Evolutionary conservation across 2,797 vertebrate genomes (phyloP), one percentile per base, ranked within the genome.

Genomic region (Amblyopsis hoosieri): DNA sequence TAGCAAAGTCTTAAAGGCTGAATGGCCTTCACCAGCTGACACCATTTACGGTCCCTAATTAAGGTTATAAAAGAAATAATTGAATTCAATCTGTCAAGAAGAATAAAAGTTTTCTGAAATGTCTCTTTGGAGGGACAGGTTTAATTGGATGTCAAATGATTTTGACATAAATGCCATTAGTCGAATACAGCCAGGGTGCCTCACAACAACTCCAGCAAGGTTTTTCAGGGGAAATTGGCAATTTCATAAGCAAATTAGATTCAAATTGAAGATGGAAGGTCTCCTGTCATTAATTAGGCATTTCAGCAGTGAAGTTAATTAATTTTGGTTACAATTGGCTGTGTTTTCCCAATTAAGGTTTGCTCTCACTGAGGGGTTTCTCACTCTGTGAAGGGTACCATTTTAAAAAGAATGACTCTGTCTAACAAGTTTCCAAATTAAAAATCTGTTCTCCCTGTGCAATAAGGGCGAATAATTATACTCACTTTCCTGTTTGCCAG

Each of bases 81-180:
- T 94, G 75, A 93, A 92, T 93, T 83, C 8, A 45, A 23, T n/a
- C 6, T 82, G 79, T 89, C 83, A 74, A 57, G 62, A 69, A 73
- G 63, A 91, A 89, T 91, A 75, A 80, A 88, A 60, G 71, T 83
- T 90, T 93, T 81, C 83, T 89, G 83, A 90, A 92, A 71, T 70
- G 91, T 88, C 83, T 87, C 83, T 91, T 92, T 81, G 81, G 50
- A 88, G 74, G 81, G 78, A 89, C 89, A 89, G 84, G 82, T 91
- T 92, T 92, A 93, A 94, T 91, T 82, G 92, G 74, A 78, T 92
- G 78, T 87, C 78, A 80, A 82, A 90, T 80, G 81, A 89, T 71
- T 94, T 91, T 88, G 75, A 92, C 91, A 78, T 76, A 86, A 92
- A 87, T 90, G 81, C 77, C 92, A 72, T 93, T 93, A 90, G 87